Conservation (phyloP, 2,113 vertebrate species). For the Illadopsis cleaveri region DNA sequence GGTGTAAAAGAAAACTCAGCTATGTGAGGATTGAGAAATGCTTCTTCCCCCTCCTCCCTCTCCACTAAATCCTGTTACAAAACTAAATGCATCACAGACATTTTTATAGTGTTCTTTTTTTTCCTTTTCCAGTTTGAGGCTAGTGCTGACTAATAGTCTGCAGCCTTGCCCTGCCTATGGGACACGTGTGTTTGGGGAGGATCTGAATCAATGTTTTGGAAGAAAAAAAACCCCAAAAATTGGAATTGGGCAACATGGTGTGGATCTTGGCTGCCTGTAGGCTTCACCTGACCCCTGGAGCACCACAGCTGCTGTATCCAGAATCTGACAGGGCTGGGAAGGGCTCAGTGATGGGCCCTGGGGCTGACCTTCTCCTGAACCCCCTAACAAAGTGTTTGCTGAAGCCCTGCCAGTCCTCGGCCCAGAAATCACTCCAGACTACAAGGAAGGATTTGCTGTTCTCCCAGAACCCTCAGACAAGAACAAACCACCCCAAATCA, state of each 20-base stretch:
- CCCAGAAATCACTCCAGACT: not conserved
- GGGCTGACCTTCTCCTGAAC: constrained; percentile 10
- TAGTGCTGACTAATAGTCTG: not conserved
- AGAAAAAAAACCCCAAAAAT: not conserved
- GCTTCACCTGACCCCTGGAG: constrained; percentile 26
- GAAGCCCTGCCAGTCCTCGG: not conserved
- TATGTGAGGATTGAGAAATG: not conserved
- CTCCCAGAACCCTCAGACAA: not conserved
- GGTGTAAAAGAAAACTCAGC: not conserved
- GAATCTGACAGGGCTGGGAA: not conserved
- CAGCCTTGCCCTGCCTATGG: not conserved
- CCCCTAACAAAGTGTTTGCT: not conserved
- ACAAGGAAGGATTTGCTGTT: not conserved
- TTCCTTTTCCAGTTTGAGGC: not conserved
- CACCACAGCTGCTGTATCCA: not conserved
- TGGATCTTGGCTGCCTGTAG: constrained; percentile 2
- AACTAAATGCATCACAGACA: not conserved
- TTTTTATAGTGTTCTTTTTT: not conserved
- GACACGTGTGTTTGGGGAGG: not conserved
- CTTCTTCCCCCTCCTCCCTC: not conserved
- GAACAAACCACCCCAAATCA: not conserved
- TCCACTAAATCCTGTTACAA: not conserved
- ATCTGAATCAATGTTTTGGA: not conserved
- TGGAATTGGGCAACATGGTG: not conserved
- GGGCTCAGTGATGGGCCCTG: not conserved